Conservation (phyloP, 1,140 invertebrate genomes). For the Tetramorium parvispinum region DNA sequence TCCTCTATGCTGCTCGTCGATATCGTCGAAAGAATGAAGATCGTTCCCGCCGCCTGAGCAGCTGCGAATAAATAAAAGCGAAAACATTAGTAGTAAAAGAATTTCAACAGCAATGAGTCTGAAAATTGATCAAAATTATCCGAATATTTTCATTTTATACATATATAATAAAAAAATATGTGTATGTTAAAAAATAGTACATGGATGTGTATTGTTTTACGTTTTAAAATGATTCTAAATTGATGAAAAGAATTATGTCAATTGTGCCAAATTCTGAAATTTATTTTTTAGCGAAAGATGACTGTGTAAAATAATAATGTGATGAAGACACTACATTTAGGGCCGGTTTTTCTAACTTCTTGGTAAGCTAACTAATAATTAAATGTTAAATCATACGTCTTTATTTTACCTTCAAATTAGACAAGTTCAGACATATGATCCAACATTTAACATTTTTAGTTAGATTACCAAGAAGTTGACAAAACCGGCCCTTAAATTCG, state of each 20-base stretch:
- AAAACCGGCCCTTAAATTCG: too few species aligned
- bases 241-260: background rate
- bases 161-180: background rate
- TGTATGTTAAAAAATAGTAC: background rate
- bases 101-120: background rate
- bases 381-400: too few species aligned
- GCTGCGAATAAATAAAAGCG: constrained; percentile 86
- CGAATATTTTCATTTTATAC: background rate
- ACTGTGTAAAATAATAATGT: background rate
- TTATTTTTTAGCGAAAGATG: background rate
- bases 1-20: constrained; percentile 96
- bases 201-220: background rate
- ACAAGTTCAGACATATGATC: too few species aligned
- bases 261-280: background rate
- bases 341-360: too few species aligned
- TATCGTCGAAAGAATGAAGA: constrained; percentile 95
- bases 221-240: background rate
- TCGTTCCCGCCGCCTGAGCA: constrained; percentile 89
- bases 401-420: too few species aligned
- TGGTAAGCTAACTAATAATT: too few species aligned
- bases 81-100: background rate
- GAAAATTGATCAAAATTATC: background rate
- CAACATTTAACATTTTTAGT: too few species aligned
- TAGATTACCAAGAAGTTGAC: too few species aligned
- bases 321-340: too few species aligned